These are phyloP conservation scores for Gymnocheta viridis DNA, from an alignment of 2,888 invertebrate genomes.

Conservation along the genomic window DNA sequence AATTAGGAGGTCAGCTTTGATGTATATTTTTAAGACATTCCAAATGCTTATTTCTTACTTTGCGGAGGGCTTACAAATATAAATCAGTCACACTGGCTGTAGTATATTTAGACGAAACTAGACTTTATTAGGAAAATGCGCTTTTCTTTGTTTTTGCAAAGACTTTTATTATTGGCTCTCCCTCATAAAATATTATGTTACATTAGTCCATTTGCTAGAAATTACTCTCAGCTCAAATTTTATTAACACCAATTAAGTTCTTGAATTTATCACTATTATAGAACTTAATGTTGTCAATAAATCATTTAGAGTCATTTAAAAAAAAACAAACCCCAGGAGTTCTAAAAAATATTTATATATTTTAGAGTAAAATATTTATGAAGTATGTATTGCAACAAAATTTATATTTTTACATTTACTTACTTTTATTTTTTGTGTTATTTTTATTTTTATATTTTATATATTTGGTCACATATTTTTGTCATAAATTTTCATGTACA, in stretches of 20 bases:
- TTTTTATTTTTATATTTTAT: conserved; percentile 2
- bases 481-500: conserved; percentile 70
- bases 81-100: too few relatives aligned
- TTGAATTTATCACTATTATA: conserved; percentile 13
- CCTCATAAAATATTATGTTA: too few relatives aligned
- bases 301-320: not conserved
- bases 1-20: too few relatives aligned
- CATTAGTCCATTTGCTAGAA: too few relatives aligned
- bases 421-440: conserved; percentile 27
- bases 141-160: too few relatives aligned
- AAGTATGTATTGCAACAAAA: conserved; percentile 29
- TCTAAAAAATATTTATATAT: not conserved
- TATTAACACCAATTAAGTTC: conserved; percentile 1
- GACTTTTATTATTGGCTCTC: too few relatives aligned
- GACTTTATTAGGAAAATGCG: too few relatives aligned
- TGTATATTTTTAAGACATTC: too few relatives aligned
- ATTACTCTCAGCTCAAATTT: not conserved
- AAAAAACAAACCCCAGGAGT: not conserved
- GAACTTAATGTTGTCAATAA: conserved; percentile 33
- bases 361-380: conserved; percentile 20
- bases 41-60: too few relatives aligned
- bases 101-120: too few relatives aligned
- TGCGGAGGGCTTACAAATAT: too few relatives aligned
- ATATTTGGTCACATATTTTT: conserved; percentile 70
- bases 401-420: conserved; percentile 15